phyloP scores from a whole-genome alignment of 2,797 vertebrate species.

The Hoplostethus atlanticus region DNA sequence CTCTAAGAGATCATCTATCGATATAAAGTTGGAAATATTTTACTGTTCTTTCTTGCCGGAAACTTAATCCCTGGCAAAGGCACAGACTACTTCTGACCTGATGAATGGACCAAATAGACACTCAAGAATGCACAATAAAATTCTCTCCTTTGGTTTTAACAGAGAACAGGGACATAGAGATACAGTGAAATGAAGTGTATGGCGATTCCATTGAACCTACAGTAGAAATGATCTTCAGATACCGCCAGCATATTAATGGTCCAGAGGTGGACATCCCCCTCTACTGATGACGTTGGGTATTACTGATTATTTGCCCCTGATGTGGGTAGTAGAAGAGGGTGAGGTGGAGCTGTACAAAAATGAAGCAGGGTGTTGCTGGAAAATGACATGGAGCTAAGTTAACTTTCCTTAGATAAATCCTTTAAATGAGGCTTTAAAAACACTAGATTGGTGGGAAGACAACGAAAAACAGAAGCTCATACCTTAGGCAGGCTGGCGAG shows the following conservation, averaged over 20 bases:
- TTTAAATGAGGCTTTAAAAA: background rate
- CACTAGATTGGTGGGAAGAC: background rate
- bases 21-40: too few species aligned
- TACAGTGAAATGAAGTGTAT: background rate
- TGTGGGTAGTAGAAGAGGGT: background rate
- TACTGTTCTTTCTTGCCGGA: background rate
- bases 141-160: constrained; percentile 11
- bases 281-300: constrained; percentile 61
- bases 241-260: constrained; percentile 27
- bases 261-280: constrained; percentile 61
- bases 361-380: too few species aligned
- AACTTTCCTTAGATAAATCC: too few species aligned
- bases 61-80: background rate
- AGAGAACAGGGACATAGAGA: constrained; percentile 2
- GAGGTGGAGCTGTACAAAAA: background rate
- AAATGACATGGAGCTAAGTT: too few species aligned
- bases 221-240: constrained; percentile 5
- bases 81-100: background rate
- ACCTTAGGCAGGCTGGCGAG: constrained; percentile 89
- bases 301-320: constrained; percentile 48
- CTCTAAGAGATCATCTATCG: background rate
- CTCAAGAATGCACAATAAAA: constrained; percentile 42
- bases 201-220: background rate
- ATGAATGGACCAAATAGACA: background rate
- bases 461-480: constrained; percentile 15